Conservation (phyloP, 2,797 vertebrate species). For the Falco berigora region DNA sequence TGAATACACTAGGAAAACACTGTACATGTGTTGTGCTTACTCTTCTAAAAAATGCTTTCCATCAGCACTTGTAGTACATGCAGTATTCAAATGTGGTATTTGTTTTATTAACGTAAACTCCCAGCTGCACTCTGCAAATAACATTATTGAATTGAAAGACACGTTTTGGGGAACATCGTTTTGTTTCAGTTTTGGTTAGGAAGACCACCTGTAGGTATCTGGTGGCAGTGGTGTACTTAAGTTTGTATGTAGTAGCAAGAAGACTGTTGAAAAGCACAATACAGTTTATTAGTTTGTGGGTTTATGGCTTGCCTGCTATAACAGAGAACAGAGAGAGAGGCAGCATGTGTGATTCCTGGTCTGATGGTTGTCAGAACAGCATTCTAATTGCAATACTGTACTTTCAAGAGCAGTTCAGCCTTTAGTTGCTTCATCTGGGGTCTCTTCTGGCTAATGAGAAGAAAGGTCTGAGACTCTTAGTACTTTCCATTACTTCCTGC, state of each 20-base stretch:
- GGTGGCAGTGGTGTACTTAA: background rate
- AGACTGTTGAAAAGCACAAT: background rate
- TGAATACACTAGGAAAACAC: constrained; percentile 47
- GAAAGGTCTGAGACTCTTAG: background rate
- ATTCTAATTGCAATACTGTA: background rate
- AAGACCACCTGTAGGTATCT: background rate
- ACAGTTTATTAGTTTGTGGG: background rate
- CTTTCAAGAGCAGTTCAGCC: background rate
- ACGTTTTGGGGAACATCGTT: background rate
- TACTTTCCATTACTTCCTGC: background rate
- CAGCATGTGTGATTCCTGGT: background rate
- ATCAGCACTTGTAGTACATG: constrained; percentile 59
- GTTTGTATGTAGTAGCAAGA: background rate
- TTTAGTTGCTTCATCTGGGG: background rate
- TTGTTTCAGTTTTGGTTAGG: background rate
- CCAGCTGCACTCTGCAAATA: constrained; percentile 31
- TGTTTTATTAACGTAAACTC: constrained; percentile 55
- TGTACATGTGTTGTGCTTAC: constrained; percentile 47
- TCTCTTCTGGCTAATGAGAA: background rate
- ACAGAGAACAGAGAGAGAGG: background rate
- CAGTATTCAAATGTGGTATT: constrained; percentile 54
- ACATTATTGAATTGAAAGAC: background rate
- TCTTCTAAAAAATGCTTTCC: constrained; percentile 41
- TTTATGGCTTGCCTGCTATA: background rate
- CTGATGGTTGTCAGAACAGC: background rate